Conservation (phyloP, 2,888 invertebrate genomes). For the Stenoptilia bipunctidactyla region DNA sequence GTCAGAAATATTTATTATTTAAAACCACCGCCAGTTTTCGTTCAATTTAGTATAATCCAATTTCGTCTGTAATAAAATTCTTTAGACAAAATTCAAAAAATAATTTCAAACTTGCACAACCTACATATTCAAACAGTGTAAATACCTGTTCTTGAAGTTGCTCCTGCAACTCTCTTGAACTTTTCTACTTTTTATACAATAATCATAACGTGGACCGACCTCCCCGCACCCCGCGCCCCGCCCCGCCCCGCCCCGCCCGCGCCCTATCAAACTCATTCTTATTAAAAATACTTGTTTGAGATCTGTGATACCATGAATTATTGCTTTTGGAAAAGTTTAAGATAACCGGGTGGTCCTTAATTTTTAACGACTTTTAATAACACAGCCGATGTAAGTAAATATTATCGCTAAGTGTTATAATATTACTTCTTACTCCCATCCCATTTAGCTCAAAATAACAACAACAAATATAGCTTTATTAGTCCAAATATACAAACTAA, state of each 20-base stretch:
- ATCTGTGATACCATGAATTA: too few species aligned
- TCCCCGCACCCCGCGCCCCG: constrained; percentile 9
- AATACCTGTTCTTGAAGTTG: constrained; percentile 70
- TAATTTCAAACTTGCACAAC: constrained; percentile 47
- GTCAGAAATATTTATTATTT: too few species aligned
- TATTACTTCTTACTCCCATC: too few species aligned
- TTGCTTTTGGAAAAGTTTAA: too few species aligned
- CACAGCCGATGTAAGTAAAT: too few species aligned
- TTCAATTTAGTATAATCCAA: not conserved
- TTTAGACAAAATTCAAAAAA: constrained; percentile 27
- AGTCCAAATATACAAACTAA: too few species aligned
- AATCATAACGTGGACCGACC: constrained; percentile 61
- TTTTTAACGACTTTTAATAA: too few species aligned
- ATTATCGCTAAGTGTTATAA: too few species aligned
- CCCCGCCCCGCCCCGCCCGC: not conserved
- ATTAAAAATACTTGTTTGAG: not conserved
- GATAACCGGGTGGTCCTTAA: too few species aligned
- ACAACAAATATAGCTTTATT: too few species aligned
- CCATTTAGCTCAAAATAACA: too few species aligned
- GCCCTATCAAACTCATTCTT: not conserved
- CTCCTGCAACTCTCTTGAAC: constrained; percentile 68
- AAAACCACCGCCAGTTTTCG: too few species aligned
- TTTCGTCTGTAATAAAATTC: not conserved
- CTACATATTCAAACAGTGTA: constrained; percentile 66
- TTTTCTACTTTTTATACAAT: constrained; percentile 69